Base-by-base conservation (phyloP, 1,140 invertebrate species). In the Drosophila pachea region DNA sequence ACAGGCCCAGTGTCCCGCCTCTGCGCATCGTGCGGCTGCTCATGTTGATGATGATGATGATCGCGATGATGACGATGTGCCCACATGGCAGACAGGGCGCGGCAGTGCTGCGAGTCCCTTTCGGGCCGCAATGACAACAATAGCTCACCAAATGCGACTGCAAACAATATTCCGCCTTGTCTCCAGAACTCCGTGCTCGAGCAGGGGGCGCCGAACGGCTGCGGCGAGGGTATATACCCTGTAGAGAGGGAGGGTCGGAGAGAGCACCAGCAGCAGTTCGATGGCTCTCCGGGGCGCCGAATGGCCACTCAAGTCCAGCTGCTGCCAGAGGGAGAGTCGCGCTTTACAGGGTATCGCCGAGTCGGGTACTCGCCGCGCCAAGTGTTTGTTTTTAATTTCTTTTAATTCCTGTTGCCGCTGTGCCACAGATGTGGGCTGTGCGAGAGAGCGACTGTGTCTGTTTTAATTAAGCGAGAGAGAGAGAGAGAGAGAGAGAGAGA, bases 111-210 rank as follows among this genome's bases (percentile, higher is more conserved):
- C 16, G 33, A 50, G 48, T 68, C 52, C 65, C 65, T 61, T 22
- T 12, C 12, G 33, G 35, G n/a, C 36, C 53, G 31, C 22, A 69
- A 65, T 78, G 81, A 71, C 76, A 74, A 83, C 78, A 82, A 78
- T 83, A 75, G 75, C 70, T 58, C 73, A 81, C 35, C 78, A 71
- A 76, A 74, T 79, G 76, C 52, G 66, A 63, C 54, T 73, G 68
- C 76, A 79, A 83, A 88, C 81, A 88, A 84, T 88, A 88, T 86
- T 88, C 84, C 79, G 76, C 86, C 86, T 88, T 88, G 86, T 86
- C 66, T 40, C 36, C 52, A 40, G 36, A 38, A 33, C 22, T 31
- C 35, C 8, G 16, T 22, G 29, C 6, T 2, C 43, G 38, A 48
- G 69, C 63, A 32, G 54, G 54, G 68, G 68, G 64, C 50, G 31